Evolutionary conservation across 2,113 vertebrate species (phyloP).

Genomic region (Camarhynchus parvulus): DNA sequence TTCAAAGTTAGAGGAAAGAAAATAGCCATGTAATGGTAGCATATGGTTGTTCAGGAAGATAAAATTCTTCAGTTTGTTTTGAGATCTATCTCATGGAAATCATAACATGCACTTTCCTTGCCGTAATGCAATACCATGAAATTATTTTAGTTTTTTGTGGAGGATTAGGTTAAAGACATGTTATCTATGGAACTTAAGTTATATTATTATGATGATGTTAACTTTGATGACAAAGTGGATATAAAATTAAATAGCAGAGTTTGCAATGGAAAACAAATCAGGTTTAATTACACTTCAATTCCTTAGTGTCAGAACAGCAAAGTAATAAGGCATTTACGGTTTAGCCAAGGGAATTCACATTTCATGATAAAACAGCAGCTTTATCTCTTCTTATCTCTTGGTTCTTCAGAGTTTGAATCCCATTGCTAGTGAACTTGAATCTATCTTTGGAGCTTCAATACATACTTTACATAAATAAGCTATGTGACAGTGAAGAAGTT

Average conservation of each 20-base stretch:
- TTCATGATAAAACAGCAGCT: not conserved
- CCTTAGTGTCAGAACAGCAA: not conserved
- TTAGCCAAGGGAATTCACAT: slow-evolving; percentile 14
- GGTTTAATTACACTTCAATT: slow-evolving; percentile 22
- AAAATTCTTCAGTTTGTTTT: not conserved
- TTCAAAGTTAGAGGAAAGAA: not conserved
- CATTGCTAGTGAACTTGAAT: not conserved
- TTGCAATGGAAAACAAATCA: slow-evolving; percentile 11
- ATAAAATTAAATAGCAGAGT: not conserved
- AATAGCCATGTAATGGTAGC: not conserved
- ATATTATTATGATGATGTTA: not conserved
- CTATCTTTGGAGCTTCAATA: not conserved
- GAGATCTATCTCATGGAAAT: not conserved
- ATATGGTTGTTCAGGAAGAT: not conserved
- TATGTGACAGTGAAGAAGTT: not conserved
- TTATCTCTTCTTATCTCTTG: not conserved
- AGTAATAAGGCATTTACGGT: not conserved
- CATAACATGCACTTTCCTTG: not conserved
- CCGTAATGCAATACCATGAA: not conserved
- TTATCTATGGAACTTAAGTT: not conserved
- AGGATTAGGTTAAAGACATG: not conserved
- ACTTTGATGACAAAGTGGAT: not conserved
- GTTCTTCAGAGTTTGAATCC: not conserved
- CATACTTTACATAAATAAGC: not conserved
- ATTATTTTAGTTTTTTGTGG: not conserved